Base-by-base conservation (phyloP, 1,140 invertebrate genomes). In the Leptonema lineaticorne region DNA sequence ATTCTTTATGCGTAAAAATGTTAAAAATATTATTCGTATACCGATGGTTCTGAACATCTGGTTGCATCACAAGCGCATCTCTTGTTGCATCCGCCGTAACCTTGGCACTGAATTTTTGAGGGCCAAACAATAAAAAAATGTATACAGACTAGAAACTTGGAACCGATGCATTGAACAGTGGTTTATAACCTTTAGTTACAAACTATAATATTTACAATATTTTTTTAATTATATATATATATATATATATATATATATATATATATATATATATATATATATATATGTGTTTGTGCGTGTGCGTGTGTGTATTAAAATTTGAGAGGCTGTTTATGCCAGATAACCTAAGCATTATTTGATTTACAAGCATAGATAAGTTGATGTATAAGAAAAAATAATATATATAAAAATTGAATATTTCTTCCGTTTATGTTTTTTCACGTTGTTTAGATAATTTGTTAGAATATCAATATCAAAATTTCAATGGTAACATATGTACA, bases 61-160 rank as follows among this genome's bases (percentile, higher is more conserved):
- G 20, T 8, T 53, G 50, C 50, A 53, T 53, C 50, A 53, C 27
- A 53, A 53, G 50, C 24, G 22, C 50, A 53, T 53, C 24, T 53
- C 22, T 53, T 26, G 50, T 20, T 53, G 50, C 50, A 53, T 53
- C 50, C 50, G 50, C 50, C 50, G 45, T 64, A 64, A 64, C 62
- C 62, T 64, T 64, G 62, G 62, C 62, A 64, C 22, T 64, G 62
- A 37, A 64, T 64, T 64, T 64, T 64, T 64, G 62, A 64, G 33
- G 16, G 59, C 18, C 24, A 26, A 64, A 37, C 62, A 64, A 64
- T 24, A 50, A 63, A 63, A 63, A 63, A 64, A 64, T 29, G 24
- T 16, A 16, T 33, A 28, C 3, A 30, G 18, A 30, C 33, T 46
- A 50, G 50, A 26, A 64, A 64, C 45, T 64, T 64, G 18, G 26